Percentiles rank a stretch among this genome's conserved stretches.
Conservation (phyloP, 2,113 vertebrate species). For the Ceyx melanurus region DNA sequence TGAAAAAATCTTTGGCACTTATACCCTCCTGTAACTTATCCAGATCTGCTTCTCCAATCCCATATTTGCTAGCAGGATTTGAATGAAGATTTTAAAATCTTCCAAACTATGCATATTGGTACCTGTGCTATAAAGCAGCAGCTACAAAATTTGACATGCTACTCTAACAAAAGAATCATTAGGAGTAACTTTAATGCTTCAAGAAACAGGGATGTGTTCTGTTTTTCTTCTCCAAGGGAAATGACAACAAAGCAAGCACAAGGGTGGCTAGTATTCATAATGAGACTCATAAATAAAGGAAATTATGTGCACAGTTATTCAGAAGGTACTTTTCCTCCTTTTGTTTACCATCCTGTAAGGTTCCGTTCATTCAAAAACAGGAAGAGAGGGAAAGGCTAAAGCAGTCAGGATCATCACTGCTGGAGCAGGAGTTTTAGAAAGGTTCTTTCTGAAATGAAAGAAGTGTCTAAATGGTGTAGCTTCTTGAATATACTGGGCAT, state of each 20-base stretch:
- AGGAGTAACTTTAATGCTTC: neutral
- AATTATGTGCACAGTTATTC: conserved; percentile 63
- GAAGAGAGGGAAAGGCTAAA: conserved; percentile 59
- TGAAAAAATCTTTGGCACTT: neutral
- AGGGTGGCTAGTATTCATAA: conserved; percentile 44
- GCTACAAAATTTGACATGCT: neutral
- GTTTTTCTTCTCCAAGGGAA: conserved; percentile 43
- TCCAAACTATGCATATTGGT: neutral
- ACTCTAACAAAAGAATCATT: neutral
- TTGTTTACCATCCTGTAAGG: conserved; percentile 67
- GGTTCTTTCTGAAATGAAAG: neutral
- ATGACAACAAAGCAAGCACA: conserved; percentile 45
- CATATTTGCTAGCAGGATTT: neutral
- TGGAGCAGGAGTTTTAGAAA: neutral
- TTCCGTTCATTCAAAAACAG: conserved; percentile 68
- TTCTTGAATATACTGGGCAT: neutral
- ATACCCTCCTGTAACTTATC: neutral
- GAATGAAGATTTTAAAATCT: neutral
- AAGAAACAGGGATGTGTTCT: conserved; percentile 20
- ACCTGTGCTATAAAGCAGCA: neutral
- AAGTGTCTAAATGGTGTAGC: neutral
- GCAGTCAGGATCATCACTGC: neutral
- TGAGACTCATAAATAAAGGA: conserved; percentile 66
- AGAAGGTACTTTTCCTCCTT: conserved; percentile 69
- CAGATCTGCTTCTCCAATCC: neutral